These are phyloP conservation scores for Morpho achilles DNA, from an alignment of 2,888 invertebrate genomes.

Conservation along the genomic window DNA sequence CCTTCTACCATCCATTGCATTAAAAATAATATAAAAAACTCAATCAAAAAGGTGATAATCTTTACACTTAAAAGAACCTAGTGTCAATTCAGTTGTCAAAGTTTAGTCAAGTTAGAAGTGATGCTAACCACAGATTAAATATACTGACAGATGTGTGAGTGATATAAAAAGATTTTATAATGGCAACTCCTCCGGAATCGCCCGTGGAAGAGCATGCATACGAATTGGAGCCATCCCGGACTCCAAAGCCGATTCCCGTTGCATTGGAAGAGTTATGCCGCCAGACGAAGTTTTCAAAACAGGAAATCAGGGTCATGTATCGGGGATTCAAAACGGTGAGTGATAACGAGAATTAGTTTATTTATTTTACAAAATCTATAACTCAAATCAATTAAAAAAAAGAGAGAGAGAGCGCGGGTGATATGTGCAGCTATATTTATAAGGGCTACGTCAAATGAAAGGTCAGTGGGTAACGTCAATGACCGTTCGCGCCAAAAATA, in stretches of 20 bases:
- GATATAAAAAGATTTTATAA: conserved; percentile 40
- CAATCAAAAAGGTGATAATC: background rate
- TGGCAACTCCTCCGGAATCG: conserved; percentile 93
- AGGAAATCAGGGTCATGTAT: conserved; percentile 98
- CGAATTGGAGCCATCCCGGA: conserved; percentile 88
- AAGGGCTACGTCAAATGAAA: conserved; percentile 19
- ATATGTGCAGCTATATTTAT: too few species aligned
- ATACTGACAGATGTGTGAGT: conserved; percentile 24
- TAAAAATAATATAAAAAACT: conserved; percentile 5
- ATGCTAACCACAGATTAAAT: conserved; percentile 23
- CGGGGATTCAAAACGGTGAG: conserved; percentile 97
- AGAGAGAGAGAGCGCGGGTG: too few species aligned
- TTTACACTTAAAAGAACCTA: background rate
- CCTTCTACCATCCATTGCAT: conserved; percentile 39
- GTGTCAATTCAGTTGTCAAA: conserved; percentile 1
- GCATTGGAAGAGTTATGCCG: conserved; percentile 94
- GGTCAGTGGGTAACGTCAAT: conserved; percentile 40
- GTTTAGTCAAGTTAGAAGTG: conserved; percentile 14
- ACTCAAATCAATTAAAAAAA: too few species aligned
- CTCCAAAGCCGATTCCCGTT: conserved; percentile 90
- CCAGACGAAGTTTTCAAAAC: conserved; percentile 96
- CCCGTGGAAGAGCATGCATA: conserved; percentile 92
- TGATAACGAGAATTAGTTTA: conserved; percentile 18
- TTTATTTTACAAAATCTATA: too few species aligned
- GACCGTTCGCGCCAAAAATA: conserved; percentile 56